Evolutionary conservation across 2,888 invertebrate genomes (phyloP), one percentile per base, ranked within the genome.

Genomic region (Erebia aethiops): DNA sequence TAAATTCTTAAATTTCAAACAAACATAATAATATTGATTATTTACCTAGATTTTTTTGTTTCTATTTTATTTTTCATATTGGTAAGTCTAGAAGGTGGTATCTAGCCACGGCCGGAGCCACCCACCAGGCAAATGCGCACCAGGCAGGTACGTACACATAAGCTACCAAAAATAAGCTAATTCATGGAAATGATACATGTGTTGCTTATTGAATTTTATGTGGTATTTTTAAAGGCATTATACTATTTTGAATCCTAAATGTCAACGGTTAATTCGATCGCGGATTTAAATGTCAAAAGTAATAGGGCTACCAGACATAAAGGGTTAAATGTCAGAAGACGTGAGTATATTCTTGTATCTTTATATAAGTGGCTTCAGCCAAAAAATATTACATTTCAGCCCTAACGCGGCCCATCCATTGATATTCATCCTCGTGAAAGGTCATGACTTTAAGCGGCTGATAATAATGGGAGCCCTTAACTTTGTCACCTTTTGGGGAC

Each of bases 391-490:
- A 65, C 14, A 26, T 52, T 52, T 16, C 18, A 43, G 67, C 61
- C 65, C 65, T 71, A 65, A 64, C 65, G 56, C 61, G 67, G 54
- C 51, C 43, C 70, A n/a, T 67, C 69, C 70, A 70, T 71, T 70
- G 74, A 71, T 74, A 71, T 71, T 71, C 74, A 74, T 71, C 71
- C 67, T 68, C 46, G 68, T 63, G 54, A 71, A 71, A 73, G 71
- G 73, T 71, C 71, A 60, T 69, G 57, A 58, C 35, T 57, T 21
- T 61, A 74, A 74, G 71, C 71, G 74, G 71, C 69, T 67, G 35
- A 35, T 35, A 69, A 67, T 71, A 74, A 69, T 71, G 71, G 69
- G 18, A 63, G 62, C 51, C 58, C 71, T 74, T 74, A 71, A 74
- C 74, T 71, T 74, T 74, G 70, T 67, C 71, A 74, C 71, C 71